Percentiles rank a stretch among this genome's conserved stretches.
phyloP scores from a whole-genome alignment of 2,797 vertebrate genomes.

The Siniperca obscura region DNA sequence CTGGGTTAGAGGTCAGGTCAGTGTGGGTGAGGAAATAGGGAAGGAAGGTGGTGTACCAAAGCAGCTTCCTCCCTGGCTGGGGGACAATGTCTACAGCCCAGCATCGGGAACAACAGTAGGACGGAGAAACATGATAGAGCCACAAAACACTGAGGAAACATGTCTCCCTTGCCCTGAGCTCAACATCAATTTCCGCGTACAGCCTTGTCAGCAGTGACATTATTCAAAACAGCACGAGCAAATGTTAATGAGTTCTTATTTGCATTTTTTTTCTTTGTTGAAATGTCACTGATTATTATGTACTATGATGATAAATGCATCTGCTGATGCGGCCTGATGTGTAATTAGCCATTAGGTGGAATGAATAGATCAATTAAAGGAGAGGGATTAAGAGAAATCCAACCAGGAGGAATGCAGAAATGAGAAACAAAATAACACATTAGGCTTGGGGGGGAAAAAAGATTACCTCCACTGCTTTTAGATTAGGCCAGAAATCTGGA shows the following conservation, averaged over 20 bases:
- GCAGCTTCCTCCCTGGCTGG: conserved; percentile 74
- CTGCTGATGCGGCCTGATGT: conserved; percentile 98
- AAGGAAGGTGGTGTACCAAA: conserved; percentile 77
- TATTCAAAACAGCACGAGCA: conserved; percentile 99
- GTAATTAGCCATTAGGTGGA: conserved; percentile 99
- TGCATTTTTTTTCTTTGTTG: conserved; percentile 99
- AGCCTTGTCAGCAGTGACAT: conserved; percentile 98
- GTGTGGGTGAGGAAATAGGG: conserved; percentile 57
- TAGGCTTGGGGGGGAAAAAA: conserved; percentile 25
- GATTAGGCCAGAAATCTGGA: conserved; percentile 41
- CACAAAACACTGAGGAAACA: conserved; percentile 90
- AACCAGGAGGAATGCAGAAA: conserved; percentile 86
- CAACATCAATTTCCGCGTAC: conserved; percentile 97
- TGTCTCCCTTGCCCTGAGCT: conserved; percentile 87
- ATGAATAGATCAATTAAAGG: conserved; percentile 99
- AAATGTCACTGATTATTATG: conserved; percentile 99
- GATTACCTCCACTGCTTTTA: conserved; percentile 42
- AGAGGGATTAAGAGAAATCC: conserved; percentile 94
- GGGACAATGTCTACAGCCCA: conserved; percentile 81
- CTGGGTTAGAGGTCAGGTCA: conserved; percentile 74
- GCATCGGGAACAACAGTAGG: conserved; percentile 67
- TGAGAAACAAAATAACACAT: conserved; percentile 66
- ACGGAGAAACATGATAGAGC: conserved; percentile 85
- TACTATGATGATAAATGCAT: conserved; percentile 99
- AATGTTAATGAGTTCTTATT: conserved; percentile 99